Conservation (phyloP, 2,888 invertebrate species). For the Melikaiella ostensackeni region DNA sequence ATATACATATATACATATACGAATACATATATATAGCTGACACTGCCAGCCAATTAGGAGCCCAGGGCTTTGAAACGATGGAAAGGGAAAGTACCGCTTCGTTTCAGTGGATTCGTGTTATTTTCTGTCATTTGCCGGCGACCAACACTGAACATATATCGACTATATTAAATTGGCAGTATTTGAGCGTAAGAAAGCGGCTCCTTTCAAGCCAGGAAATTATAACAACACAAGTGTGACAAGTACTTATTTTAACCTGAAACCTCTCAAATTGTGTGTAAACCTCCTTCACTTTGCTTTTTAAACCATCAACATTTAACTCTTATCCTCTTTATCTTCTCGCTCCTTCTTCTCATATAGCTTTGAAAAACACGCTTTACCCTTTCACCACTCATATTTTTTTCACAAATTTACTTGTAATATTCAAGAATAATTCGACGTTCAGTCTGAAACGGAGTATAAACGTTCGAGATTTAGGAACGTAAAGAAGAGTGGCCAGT, state of each 20-base stretch:
- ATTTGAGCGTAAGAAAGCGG: slow-evolving; percentile 7
- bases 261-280: slow-evolving; percentile 3
- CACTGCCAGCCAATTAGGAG: slow-evolving; percentile 26
- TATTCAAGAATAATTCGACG: neutral
- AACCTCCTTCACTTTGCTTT: neutral
- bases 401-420: neutral
- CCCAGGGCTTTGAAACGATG: slow-evolving; percentile 40
- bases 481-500: no score
- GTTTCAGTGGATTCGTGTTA: slow-evolving; percentile 50
- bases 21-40: neutral
- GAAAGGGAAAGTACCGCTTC: slow-evolving; percentile 47
- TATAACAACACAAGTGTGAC: slow-evolving; percentile 24
- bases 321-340: neutral
- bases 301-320: neutral
- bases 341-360: neutral
- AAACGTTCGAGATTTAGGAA: neutral
- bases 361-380: neutral
- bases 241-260: slow-evolving; percentile 1
- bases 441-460: neutral
- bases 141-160: slow-evolving; percentile 44
- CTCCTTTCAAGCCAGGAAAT: neutral
- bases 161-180: slow-evolving; percentile 2
- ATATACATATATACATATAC: neutral
- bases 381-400: neutral
- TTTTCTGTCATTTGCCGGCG: slow-evolving; percentile 53